Evolutionary conservation across 2,113 vertebrate species (phyloP), one percentile per base, ranked within the genome.

Genomic region (Ivindomyrus marchei): DNA sequence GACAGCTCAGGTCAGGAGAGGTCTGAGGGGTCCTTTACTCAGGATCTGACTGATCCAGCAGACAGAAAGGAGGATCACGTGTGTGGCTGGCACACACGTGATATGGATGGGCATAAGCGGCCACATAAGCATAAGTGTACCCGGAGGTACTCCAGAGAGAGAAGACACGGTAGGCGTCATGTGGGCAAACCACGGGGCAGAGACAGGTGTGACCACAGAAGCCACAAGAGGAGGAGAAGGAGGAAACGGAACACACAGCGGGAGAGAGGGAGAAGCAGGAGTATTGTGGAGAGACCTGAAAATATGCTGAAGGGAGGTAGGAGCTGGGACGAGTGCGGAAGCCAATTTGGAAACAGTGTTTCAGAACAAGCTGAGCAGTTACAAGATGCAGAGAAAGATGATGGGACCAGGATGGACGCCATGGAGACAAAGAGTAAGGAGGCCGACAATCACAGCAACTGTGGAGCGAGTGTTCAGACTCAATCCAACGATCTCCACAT

Each of bases 351-450:
- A 91, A 90, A 56, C 53, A 50, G 85, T 53, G 90, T 88, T 93
- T 91, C 89, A 92, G 91, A 92, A 91, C 90, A 92, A 92, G 91
- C 88, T 62, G 90, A 92, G 84, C 91, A 62, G 91, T 91, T 91
- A 89, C 90, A 94, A 58, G 93, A 93, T 91, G 92, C 92, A 91
- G 91, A 92, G 92, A 92, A 93, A 93, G 90, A 88, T 15, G 91
- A 89, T 90, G 92, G 89, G 85, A 91, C 86, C 53, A n/a, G 84
- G 47, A 91, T 77, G 58, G 91, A 90, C 53, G 90, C 70, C 46
- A 53, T 19, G 52, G 89, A 53, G 62, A 49, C 89, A 47, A 86
- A 56, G 45, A 90, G 88, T 85, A 85, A 85, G 86, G 91, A 89
- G 56, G 31, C 90, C 74, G 49, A 77, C 31, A 86, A 88, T n/a